Evolutionary conservation across 2,797 vertebrate species (phyloP), one percentile per base, ranked within the genome.

Genomic region (Calcarius lapponicus): DNA sequence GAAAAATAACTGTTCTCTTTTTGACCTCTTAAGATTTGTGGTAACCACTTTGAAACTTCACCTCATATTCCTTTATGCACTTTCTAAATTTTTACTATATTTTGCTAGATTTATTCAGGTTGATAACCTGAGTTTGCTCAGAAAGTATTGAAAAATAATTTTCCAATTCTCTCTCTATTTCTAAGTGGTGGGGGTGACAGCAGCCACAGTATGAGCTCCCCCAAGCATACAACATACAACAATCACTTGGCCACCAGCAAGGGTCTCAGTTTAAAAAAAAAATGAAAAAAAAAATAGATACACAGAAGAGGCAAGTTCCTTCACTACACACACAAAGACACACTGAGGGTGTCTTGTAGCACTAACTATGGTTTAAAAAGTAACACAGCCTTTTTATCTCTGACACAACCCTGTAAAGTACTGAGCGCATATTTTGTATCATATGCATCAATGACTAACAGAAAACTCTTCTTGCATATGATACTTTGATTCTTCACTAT

Each of bases 201-300:
- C 10, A 91, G 28, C 19, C n/a, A 58, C 38, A 32, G 13, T 12
- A 28, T 29, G 74, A 28, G 18, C 29, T 80, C 9, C 6, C 28
- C 19, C 36, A 80, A 8, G 36, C 8, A 51, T 1, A 57, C 6
- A 66, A 20, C 17, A 80, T 2, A 50, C 6, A 66, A 18, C 15
- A 79, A 34, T n/a, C 58, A 24, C 34, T 36, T 57, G 34, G 25
- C 21, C 65, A 57, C 24, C 34, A 61, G 13, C 13, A 25, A 81
- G 66, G 9, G 13, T 34, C 18, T 5, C 31, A 57, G 21, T 17
- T 9, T 58, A 58, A 36, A 57, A 57, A 48, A 25, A 34, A 42
- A 3, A 7, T 7, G 3, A 4, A 42, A 29, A 17, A 25, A 34
- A 36, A 32, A 5, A 10, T 1, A 48, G 6, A 56, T 3, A 48